A percentile compares a stretch with the other conserved stretches of the same genome.
Conservation (phyloP, 2,113 vertebrate species). For the Cavia aperea region DNA sequence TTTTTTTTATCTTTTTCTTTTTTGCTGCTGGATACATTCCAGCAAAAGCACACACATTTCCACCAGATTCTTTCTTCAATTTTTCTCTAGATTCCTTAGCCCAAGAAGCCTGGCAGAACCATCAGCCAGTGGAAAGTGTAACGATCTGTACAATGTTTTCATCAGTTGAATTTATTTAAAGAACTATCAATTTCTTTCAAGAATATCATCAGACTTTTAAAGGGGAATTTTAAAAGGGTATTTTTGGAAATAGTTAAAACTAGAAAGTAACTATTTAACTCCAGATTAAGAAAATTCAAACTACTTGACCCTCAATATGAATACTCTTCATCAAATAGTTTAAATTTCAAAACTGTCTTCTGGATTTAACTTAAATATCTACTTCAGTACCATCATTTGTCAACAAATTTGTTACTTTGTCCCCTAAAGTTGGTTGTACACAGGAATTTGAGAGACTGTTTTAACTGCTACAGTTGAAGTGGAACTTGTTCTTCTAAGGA, state of each 20-base stretch:
- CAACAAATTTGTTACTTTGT: constrained; percentile 38
- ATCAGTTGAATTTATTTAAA: constrained; percentile 2
- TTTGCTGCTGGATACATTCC: constrained; percentile 78
- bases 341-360: neutral
- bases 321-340: neutral
- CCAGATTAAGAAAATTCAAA: constrained; percentile 40
- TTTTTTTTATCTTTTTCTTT: neutral
- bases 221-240: neutral
- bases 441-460: constrained; percentile 66
- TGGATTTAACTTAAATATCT: constrained; percentile 41
- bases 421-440: constrained; percentile 33
- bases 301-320: neutral
- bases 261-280: neutral
- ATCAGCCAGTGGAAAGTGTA: neutral
- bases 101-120: constrained; percentile 15
- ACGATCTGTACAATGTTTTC: neutral
- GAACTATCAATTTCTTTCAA: neutral
- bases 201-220: neutral
- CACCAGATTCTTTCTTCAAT: constrained; percentile 70
- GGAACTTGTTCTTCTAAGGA: constrained; percentile 72
- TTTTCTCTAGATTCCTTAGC: constrained; percentile 57
- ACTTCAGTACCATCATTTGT: neutral
- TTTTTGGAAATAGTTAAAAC: constrained; percentile 26
- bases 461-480: constrained; percentile 64
- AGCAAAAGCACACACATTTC: constrained; percentile 77